Base-by-base conservation (phyloP, 2,888 invertebrate genomes). In the Caenorhabditis angaria region DNA sequence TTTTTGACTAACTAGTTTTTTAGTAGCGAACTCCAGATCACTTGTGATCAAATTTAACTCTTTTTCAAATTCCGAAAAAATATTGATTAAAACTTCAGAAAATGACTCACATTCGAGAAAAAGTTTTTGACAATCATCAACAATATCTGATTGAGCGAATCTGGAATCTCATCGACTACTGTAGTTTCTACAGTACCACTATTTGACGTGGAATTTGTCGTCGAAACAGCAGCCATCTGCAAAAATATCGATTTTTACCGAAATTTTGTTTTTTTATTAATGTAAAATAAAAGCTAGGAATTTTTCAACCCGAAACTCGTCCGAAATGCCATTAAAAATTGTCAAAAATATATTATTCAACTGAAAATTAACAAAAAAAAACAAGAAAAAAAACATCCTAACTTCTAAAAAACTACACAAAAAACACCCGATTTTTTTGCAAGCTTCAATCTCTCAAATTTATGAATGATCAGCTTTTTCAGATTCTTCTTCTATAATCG, bases 51-150 rank as follows among this genome's bases (percentile, higher is more conserved):
- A n/a, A n/a, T n/a, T n/a, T n/a, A n/a, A n/a, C n/a, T n/a, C n/a
- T 51, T 51, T 22, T 51, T 51, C 6, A 22, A 12, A 56, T 48
- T 20, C 24, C 12, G 29, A 24, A 12, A 14, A 35, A 10, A 10
- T 10, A 35, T 35, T 35, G 6, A 35, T 14, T 10, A 35, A 35
- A 35, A 10, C 35, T 10, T 10, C 6, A 35, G 14, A 35, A 35
- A 35, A 35, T 10, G 8, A 35, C 70, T 62, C 50, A 77, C 77
- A 67, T 69, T 63, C 8, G 75, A 70, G 51, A 76, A 81, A 66
- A 82, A 82, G 20, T 77, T 82, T 60, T 82, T 82, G 41, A 80
- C 78, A 4, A 78, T 70, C 61, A 80, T 72, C 25, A 82, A 63
- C 5, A 80, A 65, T 22, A 75, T 70, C 24, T 68, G 59, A 56